Base-by-base conservation (phyloP, 1,140 invertebrate genomes). In the Ruditapes philippinarum region DNA sequence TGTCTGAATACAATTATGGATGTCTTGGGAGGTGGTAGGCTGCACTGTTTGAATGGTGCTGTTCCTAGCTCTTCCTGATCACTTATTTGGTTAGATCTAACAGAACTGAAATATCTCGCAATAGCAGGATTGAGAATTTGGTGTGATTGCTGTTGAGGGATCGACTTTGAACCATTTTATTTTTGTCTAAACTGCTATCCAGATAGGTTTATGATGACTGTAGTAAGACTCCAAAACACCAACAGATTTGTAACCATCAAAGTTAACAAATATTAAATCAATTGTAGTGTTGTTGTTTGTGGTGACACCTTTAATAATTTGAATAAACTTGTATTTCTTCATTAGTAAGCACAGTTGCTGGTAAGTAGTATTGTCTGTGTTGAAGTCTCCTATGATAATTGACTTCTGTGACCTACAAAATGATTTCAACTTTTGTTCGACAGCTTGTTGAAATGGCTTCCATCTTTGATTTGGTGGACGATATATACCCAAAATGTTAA, bases 331-430 rank as follows among this genome's bases (percentile, higher is more conserved):
- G 14, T 38, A 65, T 4, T 82, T 65, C 14, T 14, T 14, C 80
- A 82, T 82, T 31, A 38, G 36, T 40, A 5, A 65, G n/a, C n/a
- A n/a, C n/a, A n/a, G n/a, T n/a, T n/a, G n/a, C n/a, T 33, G 54
- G 7, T 65, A 19, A 36, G 57, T 51, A 12, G 14, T 9, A 31
- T 82, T 28, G 9, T 51, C 9, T 45, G 36, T 45, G 62, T 70
- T 70, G 81, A 83, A 68, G 62, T 83, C 79, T 40, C 79, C 79
- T 33, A 81, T 81, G 5, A 81, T 51, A 62, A 83, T 28, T 36
- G 25, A 33, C 11, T 11, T 70, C 70, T 31, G 62, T 17, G 33
- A 17, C 31, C 70, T 38, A 38, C 7, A 68, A 31, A 25, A 60
- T 60, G 36, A 36, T n/a, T n/a, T n/a, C n/a, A n/a, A n/a, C n/a